phyloP scores from a whole-genome alignment of 1,140 invertebrate genomes.

The Pseudomyrmex dendroicus region DNA sequence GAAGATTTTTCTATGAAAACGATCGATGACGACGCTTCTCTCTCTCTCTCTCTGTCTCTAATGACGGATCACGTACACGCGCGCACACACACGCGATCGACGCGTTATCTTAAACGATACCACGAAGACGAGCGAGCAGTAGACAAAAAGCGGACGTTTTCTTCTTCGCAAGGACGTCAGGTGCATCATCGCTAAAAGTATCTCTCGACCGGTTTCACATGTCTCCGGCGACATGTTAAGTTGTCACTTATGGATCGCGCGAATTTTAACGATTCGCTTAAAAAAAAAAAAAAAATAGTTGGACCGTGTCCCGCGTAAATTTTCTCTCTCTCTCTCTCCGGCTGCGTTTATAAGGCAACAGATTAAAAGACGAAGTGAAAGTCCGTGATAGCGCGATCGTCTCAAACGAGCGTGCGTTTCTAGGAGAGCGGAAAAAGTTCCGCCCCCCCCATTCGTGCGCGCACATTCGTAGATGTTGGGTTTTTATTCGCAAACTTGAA shows the following conservation, averaged over 20 bases:
- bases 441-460: too few species aligned
- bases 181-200: constrained; percentile 75
- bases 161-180: background rate
- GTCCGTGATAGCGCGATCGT: too few species aligned
- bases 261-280: background rate
- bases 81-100: background rate
- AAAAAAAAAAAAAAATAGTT: background rate
- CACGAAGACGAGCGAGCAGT: background rate
- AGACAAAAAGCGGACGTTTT: constrained; percentile 47
- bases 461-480: too few species aligned
- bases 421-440: too few species aligned
- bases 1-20: background rate
- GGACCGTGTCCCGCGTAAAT: too few species aligned
- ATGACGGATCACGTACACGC: background rate
- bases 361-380: too few species aligned
- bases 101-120: background rate
- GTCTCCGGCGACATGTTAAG: background rate
- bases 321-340: too few species aligned
- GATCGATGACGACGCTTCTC: too few species aligned
- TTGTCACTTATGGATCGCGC: background rate
- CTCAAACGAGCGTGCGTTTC: too few species aligned
- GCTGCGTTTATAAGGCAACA: too few species aligned
- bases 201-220: constrained; percentile 67
- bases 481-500: too few species aligned
- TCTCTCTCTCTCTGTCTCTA: background rate